Percentiles rank a stretch among this genome's conserved stretches.
phyloP scores from a whole-genome alignment of 2,888 invertebrate species.

The Abrostola triplasia region DNA sequence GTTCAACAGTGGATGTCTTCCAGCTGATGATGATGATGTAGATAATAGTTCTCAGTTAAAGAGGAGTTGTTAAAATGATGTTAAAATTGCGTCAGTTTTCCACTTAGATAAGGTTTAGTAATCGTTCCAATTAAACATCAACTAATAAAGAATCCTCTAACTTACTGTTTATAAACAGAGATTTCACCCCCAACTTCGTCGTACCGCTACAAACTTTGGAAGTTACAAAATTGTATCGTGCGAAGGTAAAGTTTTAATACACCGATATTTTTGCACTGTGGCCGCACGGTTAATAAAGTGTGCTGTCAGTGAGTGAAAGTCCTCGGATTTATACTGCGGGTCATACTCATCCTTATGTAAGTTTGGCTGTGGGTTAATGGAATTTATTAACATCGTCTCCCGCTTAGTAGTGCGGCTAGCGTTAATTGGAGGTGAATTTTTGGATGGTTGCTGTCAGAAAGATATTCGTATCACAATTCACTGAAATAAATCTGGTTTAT shows the following conservation, averaged over 20 bases:
- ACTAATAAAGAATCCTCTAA: too few relatives aligned
- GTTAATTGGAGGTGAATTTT: slow-evolving; percentile 16
- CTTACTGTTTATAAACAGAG: neutral
- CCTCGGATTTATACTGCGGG: slow-evolving; percentile 68
- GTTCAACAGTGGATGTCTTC: too few relatives aligned
- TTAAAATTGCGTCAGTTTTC: too few relatives aligned
- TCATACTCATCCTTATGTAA: slow-evolving; percentile 69
- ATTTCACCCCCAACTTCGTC: slow-evolving; percentile 11
- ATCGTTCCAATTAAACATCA: too few relatives aligned
- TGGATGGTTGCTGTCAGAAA: neutral
- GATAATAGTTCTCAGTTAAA: too few relatives aligned
- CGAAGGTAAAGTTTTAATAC: slow-evolving; percentile 41
- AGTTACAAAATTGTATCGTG: slow-evolving; percentile 12
- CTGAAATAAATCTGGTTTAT: too few relatives aligned
- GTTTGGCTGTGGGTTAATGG: slow-evolving; percentile 62
- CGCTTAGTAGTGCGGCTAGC: slow-evolving; percentile 43
- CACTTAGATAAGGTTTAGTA: too few relatives aligned
- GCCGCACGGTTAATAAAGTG: slow-evolving; percentile 64
- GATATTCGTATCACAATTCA: too few relatives aligned
- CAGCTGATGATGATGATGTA: too few relatives aligned
- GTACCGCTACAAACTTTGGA: slow-evolving; percentile 21
- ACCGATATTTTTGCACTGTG: slow-evolving; percentile 57
- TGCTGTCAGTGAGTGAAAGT: slow-evolving; percentile 73
- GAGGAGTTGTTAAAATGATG: too few relatives aligned
- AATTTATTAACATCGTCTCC: slow-evolving; percentile 68